Percentiles rank a stretch among this genome's conserved stretches.
These are phyloP conservation scores for Alligator sinensis DNA, from an alignment of 2,113 vertebrate genomes.

Conservation along the genomic window DNA sequence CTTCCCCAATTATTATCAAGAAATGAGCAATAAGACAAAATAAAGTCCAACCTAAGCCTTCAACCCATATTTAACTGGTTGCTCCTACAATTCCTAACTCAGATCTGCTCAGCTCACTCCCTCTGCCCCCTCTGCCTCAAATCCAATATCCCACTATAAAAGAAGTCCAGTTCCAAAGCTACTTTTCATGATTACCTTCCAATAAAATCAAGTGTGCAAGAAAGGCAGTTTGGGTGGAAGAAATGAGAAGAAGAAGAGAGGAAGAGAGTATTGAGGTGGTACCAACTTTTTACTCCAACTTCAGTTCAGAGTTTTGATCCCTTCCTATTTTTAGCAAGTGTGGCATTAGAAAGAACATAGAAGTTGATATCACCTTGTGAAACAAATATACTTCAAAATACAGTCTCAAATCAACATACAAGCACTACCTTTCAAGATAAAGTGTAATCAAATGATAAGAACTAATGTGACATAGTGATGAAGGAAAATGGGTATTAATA, in stretches of 20 bases:
- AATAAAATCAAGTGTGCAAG: neutral
- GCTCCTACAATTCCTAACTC: neutral
- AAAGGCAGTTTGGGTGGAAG: neutral
- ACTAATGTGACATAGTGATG: neutral
- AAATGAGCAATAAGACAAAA: neutral
- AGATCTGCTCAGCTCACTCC: neutral
- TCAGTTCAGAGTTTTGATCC: slow-evolving; percentile 16
- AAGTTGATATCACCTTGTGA: neutral
- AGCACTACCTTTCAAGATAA: neutral
- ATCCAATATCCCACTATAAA: neutral
- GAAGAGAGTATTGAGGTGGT: neutral
- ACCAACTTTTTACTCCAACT: neutral
- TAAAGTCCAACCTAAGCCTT: neutral
- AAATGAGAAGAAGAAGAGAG: neutral
- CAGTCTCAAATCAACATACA: neutral
- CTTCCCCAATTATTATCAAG: neutral
- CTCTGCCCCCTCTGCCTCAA: slow-evolving; percentile 2
- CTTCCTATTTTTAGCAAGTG: neutral
- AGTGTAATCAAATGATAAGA: neutral
- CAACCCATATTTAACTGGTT: neutral
- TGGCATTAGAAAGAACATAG: slow-evolving; percentile 18
- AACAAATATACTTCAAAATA: neutral
- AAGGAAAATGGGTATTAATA: neutral
- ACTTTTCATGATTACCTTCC: neutral
- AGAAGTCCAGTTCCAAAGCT: neutral